Percentiles rank a stretch among this genome's conserved stretches.
Conservation (phyloP, 2,888 invertebrate genomes). For the Acronicta aceris region DNA sequence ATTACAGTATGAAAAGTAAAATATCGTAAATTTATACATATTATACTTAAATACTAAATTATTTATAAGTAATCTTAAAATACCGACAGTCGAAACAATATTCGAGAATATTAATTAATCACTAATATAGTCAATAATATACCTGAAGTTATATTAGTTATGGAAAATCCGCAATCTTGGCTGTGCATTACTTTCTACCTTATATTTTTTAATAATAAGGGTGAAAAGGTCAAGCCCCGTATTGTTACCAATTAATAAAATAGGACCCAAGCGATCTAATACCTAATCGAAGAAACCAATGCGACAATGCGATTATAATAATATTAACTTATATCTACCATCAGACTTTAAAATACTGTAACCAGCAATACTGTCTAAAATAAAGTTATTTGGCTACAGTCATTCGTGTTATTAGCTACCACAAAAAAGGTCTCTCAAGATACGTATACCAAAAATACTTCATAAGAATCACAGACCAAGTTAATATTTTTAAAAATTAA, state of each 20-base stretch:
- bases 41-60: conserved; percentile 18
- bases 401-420: no score
- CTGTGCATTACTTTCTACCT: background rate
- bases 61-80: conserved; percentile 15
- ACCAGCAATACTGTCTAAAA: conserved; percentile 6
- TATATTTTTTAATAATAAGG: background rate
- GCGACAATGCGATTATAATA: conserved; percentile 4
- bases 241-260: no score
- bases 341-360: conserved; percentile 31
- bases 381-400: conserved; percentile 9
- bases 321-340: conserved; percentile 13
- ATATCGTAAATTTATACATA: no score
- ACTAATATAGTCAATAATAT: conserved; percentile 17
- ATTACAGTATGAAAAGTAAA: conserved; percentile 28
- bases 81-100: conserved; percentile 34
- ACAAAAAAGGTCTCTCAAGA: background rate
- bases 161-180: background rate
- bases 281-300: conserved; percentile 4
- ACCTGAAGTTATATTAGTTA: background rate
- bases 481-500: background rate
- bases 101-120: conserved; percentile 32
- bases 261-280: background rate
- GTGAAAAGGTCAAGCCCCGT: no score
- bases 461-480: conserved; percentile 14
- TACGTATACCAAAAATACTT: background rate